Base-by-base conservation (phyloP, 2,113 vertebrate species). In the Ceyx margarethae region DNA sequence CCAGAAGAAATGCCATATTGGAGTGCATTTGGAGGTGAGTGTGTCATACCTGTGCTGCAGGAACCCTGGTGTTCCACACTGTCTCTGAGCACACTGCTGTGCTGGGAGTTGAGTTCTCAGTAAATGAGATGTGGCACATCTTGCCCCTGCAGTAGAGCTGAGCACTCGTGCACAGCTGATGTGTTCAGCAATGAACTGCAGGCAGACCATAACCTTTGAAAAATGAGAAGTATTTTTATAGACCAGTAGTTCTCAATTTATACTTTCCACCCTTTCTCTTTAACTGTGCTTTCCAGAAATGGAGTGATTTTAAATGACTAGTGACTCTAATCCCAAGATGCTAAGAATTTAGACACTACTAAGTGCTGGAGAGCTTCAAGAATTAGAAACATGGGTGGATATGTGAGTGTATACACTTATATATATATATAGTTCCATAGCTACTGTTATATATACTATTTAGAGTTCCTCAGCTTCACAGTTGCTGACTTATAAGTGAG, bases 11-110 rank as follows among this genome's bases (percentile, higher is more conserved):
- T 29, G 51, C 6, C 15, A 10, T 17, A 42, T 69, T 78, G 71
- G 69, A 72, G 29, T 51, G 26, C 26, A 48, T 43, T 87, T 71
- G 43, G 43, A 75, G 48, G 9, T 28, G n/a, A 35, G 54, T 62
- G 73, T 73, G 11, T 65, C 35, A n/a, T 5, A 19, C 6, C 14
- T 28, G 15, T 50, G 18, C 58, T 40, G 2, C 9, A 46, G 58
- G 26, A 85, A 57, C 18, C 3, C 1, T 1, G 0, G 5, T 35
- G 20, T 57, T 79, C 43, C 26, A 5, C 57, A 22, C 1, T 6
- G 3, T 80, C 35, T 69, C 48, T 29, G 48, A 42, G 53, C 15
- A 37, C n/a, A 42, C 1, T 16, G 62, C 22, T 13, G 31, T 29
- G n/a, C 42, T 23, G 15, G 6, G 46, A 60, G 28, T 45, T 85